Percentiles rank a stretch among this genome's conserved stretches.
Evolutionary conservation across 35 echinoderm and acorn worm genomes (phyloP).

Genomic region (Stichopus chloronotus): DNA sequence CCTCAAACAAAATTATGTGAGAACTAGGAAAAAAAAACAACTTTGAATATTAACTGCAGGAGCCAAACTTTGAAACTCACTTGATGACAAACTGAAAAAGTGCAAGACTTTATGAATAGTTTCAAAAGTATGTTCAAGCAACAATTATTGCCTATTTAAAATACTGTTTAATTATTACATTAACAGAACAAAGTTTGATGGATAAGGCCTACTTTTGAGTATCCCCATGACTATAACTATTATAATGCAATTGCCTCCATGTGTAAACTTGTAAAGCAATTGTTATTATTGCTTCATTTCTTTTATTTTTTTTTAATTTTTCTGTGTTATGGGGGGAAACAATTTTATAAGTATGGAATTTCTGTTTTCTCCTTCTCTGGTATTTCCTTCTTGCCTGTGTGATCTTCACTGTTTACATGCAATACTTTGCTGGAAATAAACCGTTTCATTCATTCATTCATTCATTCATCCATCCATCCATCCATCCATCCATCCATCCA

Average conservation of each 20-base stretch:
- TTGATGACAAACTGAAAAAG: too few relatives aligned
- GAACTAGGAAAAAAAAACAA: neutral
- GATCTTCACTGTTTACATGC: neutral
- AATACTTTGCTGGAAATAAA: neutral
- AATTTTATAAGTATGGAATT: too few relatives aligned
- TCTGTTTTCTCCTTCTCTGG: too few relatives aligned
- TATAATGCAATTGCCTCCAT: neutral
- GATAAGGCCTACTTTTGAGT: neutral
- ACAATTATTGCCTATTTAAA: too few relatives aligned
- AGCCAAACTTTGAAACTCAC: too few relatives aligned
- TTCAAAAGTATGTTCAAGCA: too few relatives aligned
- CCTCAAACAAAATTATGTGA: neutral
- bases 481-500: neutral
- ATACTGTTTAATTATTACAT: too few relatives aligned
- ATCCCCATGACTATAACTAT: neutral
- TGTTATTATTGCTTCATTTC: neutral
- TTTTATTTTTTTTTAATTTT: neutral
- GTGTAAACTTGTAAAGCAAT: neutral
- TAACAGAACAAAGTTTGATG: too few relatives aligned
- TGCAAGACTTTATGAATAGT: too few relatives aligned
- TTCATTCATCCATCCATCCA: neutral
- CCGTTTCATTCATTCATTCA: neutral
- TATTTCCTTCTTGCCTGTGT: neutral
- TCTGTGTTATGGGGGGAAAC: too few relatives aligned
- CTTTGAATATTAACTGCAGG: constrained; percentile 1